Evolutionary conservation across 2,888 invertebrate species (phyloP).

Genomic region (Acleris laterana): DNA sequence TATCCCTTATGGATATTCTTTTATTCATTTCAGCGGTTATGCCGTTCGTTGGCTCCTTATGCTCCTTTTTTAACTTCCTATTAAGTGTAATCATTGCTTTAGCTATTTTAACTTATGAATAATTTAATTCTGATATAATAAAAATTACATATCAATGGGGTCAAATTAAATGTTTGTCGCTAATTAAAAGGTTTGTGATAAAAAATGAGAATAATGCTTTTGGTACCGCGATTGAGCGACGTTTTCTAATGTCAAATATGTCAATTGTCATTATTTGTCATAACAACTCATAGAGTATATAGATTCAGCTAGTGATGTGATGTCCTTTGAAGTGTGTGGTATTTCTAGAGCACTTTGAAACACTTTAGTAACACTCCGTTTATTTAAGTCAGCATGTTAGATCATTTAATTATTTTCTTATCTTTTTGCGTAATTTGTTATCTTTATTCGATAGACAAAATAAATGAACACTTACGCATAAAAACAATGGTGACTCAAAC

Average conservation of each 20-base stretch:
- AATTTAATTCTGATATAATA: conserved; percentile 31
- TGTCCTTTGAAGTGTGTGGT: neutral
- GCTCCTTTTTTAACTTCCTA: conserved; percentile 88
- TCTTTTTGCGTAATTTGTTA: too few relatives aligned
- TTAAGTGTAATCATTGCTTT: conserved; percentile 88
- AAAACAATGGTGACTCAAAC: neutral
- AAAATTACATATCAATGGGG: conserved; percentile 52
- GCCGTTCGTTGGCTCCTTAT: conserved; percentile 71
- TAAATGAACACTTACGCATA: too few relatives aligned
- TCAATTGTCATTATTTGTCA: conserved; percentile 20
- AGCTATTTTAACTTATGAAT: conserved; percentile 42
- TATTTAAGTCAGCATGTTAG: too few relatives aligned
- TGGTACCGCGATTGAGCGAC: conserved; percentile 18
- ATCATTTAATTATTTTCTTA: too few relatives aligned
- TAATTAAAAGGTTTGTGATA: conserved; percentile 21
- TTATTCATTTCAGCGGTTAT: conserved; percentile 69
- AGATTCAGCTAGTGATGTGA: neutral
- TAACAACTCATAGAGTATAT: conserved; percentile 22
- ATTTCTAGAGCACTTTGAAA: neutral
- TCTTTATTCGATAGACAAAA: too few relatives aligned
- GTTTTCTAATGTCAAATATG: conserved; percentile 18
- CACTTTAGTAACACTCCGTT: too few relatives aligned
- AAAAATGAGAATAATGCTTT: conserved; percentile 8
- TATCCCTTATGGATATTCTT: conserved; percentile 91
- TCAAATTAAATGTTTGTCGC: conserved; percentile 36